phyloP scores from a whole-genome alignment of 1,140 invertebrate genomes.

The Acromyrmex heyeri region DNA sequence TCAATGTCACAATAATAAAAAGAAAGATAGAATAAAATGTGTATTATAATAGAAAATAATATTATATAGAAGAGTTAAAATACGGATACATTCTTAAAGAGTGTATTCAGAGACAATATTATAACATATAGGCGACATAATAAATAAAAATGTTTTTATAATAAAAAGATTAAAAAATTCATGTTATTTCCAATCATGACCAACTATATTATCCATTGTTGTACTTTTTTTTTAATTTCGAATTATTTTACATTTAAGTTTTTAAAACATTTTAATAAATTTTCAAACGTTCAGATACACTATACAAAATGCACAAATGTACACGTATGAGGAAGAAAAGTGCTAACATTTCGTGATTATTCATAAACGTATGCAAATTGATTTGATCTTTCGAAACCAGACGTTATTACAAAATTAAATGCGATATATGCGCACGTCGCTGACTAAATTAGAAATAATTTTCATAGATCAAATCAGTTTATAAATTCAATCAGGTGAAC shows the following conservation, averaged over 20 bases:
- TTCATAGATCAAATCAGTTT: not conserved
- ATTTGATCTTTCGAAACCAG: slow-evolving; percentile 26
- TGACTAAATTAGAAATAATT: slow-evolving; percentile 35
- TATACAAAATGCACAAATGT: not conserved
- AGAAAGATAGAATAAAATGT: not conserved
- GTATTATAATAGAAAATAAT: not conserved
- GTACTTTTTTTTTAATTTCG: not conserved
- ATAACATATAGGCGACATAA: not conserved
- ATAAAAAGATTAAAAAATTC: not conserved
- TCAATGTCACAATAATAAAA: not conserved
- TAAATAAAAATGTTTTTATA: not conserved
- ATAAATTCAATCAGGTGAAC: slow-evolving; percentile 45
- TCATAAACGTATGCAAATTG: not conserved
- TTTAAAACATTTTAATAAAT: slow-evolving; percentile 13
- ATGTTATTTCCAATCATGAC: not conserved
- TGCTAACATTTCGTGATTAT: not conserved
- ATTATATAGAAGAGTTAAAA: not conserved
- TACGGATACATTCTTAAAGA: not conserved
- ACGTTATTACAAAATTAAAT: slow-evolving; percentile 48
- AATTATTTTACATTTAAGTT: not conserved
- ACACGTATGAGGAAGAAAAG: not conserved
- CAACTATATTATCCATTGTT: not conserved
- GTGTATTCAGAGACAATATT: not conserved
- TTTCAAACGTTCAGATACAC: not conserved
- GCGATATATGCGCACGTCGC: not conserved